phyloP scores from a whole-genome alignment of 2,888 invertebrate genomes.

The Orthonychiurus folsomi region DNA sequence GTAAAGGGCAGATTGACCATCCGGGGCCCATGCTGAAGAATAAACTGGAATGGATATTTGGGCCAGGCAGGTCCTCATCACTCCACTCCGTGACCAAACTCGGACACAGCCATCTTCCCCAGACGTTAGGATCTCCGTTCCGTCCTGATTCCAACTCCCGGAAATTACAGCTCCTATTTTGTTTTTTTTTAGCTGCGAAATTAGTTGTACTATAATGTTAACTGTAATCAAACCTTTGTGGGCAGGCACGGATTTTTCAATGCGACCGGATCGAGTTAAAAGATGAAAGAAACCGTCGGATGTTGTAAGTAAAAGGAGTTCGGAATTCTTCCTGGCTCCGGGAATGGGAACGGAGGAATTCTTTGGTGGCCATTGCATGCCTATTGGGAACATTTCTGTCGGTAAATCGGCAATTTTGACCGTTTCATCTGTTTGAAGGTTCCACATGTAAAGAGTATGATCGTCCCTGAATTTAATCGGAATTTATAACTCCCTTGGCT shows the following conservation, averaged over 20 bases:
- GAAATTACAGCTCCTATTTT: slow-evolving; percentile 71
- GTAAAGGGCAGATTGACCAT: slow-evolving; percentile 52
- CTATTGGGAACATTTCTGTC: slow-evolving; percentile 76
- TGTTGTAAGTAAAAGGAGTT: slow-evolving; percentile 35
- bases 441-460: slow-evolving; percentile 81
- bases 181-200: too few relatives aligned
- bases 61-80: slow-evolving; percentile 80
- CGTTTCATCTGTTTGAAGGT: slow-evolving; percentile 67
- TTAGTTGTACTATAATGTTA: too few relatives aligned
- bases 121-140: slow-evolving; percentile 87
- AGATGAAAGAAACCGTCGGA: slow-evolving; percentile 57
- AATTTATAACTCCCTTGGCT: too few relatives aligned
- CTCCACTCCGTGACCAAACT: slow-evolving; percentile 93
- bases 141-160: slow-evolving; percentile 91
- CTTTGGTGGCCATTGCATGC: slow-evolving; percentile 79
- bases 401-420: slow-evolving; percentile 67
- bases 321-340: slow-evolving; percentile 32
- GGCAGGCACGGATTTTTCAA: slow-evolving; percentile 86
- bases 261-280: slow-evolving; percentile 75
- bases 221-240: slow-evolving; percentile 54
- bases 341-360: slow-evolving; percentile 40
- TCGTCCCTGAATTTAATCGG: slow-evolving; percentile 90
- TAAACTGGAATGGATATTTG: slow-evolving; percentile 74
- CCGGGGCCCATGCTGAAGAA: slow-evolving; percentile 65
- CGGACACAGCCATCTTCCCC: slow-evolving; percentile 96